Conservation (phyloP, 2,888 invertebrate genomes). For the Lypha dubia region DNA sequence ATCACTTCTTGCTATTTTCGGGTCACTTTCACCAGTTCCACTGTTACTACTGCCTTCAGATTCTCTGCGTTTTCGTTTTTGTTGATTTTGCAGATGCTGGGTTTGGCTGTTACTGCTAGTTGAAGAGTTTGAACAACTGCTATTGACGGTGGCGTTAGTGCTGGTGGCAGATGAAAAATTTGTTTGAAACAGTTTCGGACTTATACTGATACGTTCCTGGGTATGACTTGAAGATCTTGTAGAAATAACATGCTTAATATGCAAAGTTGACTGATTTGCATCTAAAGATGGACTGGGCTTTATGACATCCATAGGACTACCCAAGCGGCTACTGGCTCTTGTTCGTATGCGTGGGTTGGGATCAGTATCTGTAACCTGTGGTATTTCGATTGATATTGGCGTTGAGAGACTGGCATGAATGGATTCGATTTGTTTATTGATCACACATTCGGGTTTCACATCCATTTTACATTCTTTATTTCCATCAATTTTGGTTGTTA, state of each 20-base stretch:
- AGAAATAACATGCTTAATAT: slow-evolving; percentile 72
- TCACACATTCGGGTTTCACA: slow-evolving; percentile 3
- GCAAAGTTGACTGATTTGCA: slow-evolving; percentile 15
- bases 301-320: slow-evolving; percentile 86
- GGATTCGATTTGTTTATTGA: slow-evolving; percentile 20
- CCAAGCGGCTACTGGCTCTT: slow-evolving; percentile 88
- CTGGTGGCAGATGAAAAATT: slow-evolving; percentile 50
- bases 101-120: slow-evolving; percentile 41
- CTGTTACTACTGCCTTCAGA: slow-evolving; percentile 86
- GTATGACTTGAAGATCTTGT: slow-evolving; percentile 71
- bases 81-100: slow-evolving; percentile 53
- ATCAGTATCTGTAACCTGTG: slow-evolving; percentile 84
- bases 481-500: slow-evolving; percentile 15
- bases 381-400: slow-evolving; percentile 93
- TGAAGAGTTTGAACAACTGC: slow-evolving; percentile 30
- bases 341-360: slow-evolving; percentile 86
- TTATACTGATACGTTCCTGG: slow-evolving; percentile 76
- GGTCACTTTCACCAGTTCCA: slow-evolving; percentile 71
- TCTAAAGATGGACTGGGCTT: slow-evolving; percentile 76
- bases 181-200: slow-evolving; percentile 73
- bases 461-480: slow-evolving; percentile 38
- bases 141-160: slow-evolving; percentile 47
- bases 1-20: slow-evolving; percentile 69
- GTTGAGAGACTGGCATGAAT: slow-evolving; percentile 81
- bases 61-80: slow-evolving; percentile 90